These are phyloP conservation scores for Nematostella vectensis DNA, from an alignment of 92 coral and sea anemone species.

Conservation along the genomic window DNA sequence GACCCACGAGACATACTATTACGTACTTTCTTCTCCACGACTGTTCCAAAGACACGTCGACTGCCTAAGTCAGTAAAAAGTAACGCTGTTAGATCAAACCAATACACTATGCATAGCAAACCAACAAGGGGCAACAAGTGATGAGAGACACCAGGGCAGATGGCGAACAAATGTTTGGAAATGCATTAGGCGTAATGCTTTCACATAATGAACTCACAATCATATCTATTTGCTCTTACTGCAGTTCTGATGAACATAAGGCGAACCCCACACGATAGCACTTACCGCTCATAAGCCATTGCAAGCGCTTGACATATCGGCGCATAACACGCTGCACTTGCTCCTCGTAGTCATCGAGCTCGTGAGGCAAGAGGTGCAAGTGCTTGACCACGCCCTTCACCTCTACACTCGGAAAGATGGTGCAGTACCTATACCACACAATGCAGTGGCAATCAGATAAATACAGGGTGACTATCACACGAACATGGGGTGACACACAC, in stretches of 20 bases:
- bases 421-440: slow-evolving; percentile 63
- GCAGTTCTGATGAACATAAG: no score
- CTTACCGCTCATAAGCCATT: slow-evolving; percentile 97
- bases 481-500: no score
- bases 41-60: slow-evolving; percentile 92
- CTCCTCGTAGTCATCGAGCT: slow-evolving; percentile 90
- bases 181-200: no score
- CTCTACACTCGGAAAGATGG: slow-evolving; percentile 89
- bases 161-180: no score
- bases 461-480: not conserved
- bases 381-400: slow-evolving; percentile 96
- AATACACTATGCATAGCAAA: no score
- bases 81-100: no score
- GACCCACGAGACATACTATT: no score
- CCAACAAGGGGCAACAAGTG: not conserved
- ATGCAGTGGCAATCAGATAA: not conserved
- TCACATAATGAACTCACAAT: no score
- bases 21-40: slow-evolving; percentile 86
- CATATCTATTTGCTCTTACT: no score
- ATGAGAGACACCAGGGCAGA: no score
- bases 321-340: slow-evolving; percentile 91
- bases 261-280: no score
- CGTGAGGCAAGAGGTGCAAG: slow-evolving; percentile 82
- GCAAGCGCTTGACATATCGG: slow-evolving; percentile 91
- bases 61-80: no score